These are phyloP conservation scores for Bembecia ichneumoniformis DNA, from an alignment of 2,888 invertebrate genomes.

Conservation along the genomic window DNA sequence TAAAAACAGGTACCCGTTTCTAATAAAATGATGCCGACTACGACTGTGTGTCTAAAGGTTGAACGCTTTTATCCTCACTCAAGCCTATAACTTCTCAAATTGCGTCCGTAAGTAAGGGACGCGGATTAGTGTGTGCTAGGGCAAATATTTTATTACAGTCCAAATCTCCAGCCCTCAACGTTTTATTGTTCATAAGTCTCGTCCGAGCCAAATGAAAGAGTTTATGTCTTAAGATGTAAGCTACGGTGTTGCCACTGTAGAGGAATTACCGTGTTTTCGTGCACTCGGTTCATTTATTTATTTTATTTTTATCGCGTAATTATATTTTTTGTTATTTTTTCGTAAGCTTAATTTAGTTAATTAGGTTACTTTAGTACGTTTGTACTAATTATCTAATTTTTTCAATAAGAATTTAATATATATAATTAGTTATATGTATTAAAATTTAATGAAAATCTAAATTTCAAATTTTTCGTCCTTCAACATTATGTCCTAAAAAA, in stretches of 20 bases:
- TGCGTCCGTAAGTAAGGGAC: conserved; percentile 67
- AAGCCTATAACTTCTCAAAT: conserved; percentile 63
- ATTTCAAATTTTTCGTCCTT: too few species aligned
- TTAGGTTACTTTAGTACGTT: too few species aligned
- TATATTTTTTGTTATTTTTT: neutral
- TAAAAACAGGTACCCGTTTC: neutral
- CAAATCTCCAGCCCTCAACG: conserved; percentile 71
- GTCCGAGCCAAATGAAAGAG: conserved; percentile 72
- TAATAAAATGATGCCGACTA: neutral
- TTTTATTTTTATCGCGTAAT: conserved; percentile 4
- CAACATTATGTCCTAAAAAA: too few species aligned
- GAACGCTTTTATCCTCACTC: neutral
- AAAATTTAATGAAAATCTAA: too few species aligned
- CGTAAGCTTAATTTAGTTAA: too few species aligned
- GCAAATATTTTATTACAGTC: conserved; percentile 73
- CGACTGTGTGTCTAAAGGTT: neutral
- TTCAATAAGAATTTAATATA: too few species aligned
- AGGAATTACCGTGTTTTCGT: conserved; percentile 12
- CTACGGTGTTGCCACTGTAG: conserved; percentile 53
- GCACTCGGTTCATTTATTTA: conserved; percentile 23
- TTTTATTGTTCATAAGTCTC: conserved; percentile 74
- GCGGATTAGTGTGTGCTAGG: conserved; percentile 68
- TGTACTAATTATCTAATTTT: too few species aligned
- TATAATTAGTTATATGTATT: too few species aligned
- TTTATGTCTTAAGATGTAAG: conserved; percentile 67